phyloP scores from a whole-genome alignment of 2,113 vertebrate species.

The Pelmatolapia mariae region DNA sequence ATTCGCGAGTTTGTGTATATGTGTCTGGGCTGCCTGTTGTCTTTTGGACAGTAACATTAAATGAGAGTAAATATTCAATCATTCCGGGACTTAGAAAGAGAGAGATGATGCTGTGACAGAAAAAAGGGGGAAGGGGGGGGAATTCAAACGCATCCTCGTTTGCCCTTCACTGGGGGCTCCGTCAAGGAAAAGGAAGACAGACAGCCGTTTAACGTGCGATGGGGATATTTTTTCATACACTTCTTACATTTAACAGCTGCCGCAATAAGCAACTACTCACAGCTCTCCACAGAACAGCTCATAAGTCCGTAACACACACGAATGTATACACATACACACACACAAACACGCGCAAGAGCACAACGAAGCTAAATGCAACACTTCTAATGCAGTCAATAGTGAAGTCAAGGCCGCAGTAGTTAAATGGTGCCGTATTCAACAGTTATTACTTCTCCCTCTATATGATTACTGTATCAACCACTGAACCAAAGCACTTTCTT shows the following conservation, averaged over 20 bases:
- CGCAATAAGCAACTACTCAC: constrained; percentile 29
- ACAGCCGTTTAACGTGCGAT: constrained; percentile 16
- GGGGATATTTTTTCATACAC: neutral
- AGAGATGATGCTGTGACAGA: constrained; percentile 24
- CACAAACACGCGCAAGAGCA: neutral
- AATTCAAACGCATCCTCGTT: constrained; percentile 15
- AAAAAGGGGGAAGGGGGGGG: neutral
- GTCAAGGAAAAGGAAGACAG: constrained; percentile 31
- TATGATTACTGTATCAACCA: constrained; percentile 47
- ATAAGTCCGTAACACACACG: neutral
- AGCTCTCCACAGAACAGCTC: constrained; percentile 10
- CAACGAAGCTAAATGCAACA: constrained; percentile 2
- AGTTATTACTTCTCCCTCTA: constrained; percentile 43
- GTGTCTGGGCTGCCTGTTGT: constrained; percentile 3
- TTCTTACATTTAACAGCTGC: constrained; percentile 37
- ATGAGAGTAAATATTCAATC: constrained; percentile 55
- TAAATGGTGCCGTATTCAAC: constrained; percentile 29
- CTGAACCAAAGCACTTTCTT: constrained; percentile 26
- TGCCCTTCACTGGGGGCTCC: constrained; percentile 34
- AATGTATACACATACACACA: neutral
- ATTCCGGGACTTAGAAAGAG: constrained; percentile 20
- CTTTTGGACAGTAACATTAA: constrained; percentile 50
- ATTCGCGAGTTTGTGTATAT: constrained; percentile 14
- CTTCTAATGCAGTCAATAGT: constrained; percentile 42
- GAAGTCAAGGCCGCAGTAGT: constrained; percentile 53